These are phyloP conservation scores for Bedellia somnulentella DNA, from an alignment of 2,888 invertebrate species.

Conservation along the genomic window DNA sequence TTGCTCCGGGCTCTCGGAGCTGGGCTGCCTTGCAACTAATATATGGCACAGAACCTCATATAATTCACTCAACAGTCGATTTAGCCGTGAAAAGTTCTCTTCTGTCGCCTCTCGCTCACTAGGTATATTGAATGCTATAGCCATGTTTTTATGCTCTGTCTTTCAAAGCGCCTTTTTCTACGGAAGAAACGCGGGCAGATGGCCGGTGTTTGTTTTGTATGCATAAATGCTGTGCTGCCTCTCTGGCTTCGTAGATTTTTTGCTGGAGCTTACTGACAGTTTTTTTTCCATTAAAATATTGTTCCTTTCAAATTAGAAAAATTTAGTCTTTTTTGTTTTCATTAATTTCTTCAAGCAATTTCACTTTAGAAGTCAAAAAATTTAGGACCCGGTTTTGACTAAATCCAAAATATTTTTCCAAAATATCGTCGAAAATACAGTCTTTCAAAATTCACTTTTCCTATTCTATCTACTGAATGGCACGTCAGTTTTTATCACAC, in stretches of 20 bases:
- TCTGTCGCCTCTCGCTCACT: slow-evolving; percentile 58
- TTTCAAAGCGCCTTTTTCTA: slow-evolving; percentile 34
- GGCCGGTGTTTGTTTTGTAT: slow-evolving; percentile 38
- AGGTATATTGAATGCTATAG: slow-evolving; percentile 61
- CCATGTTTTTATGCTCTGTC: slow-evolving; percentile 42
- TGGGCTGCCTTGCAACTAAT: slow-evolving; percentile 53
- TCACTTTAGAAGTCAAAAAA: too few species aligned
- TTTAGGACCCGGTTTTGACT: too few species aligned
- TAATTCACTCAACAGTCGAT: slow-evolving; percentile 57
- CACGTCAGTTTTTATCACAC: slow-evolving; percentile 1
- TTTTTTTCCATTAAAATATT: slow-evolving; percentile 8
- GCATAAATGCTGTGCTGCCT: slow-evolving; percentile 35
- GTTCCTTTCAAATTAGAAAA: slow-evolving; percentile 2
- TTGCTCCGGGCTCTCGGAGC: slow-evolving; percentile 40
- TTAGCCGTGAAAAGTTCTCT: slow-evolving; percentile 59
- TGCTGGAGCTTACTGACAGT: slow-evolving; percentile 5
- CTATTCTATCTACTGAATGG: slow-evolving; percentile 1
- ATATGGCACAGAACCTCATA: slow-evolving; percentile 61
- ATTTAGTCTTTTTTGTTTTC: background rate
- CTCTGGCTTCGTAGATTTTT: slow-evolving; percentile 14
- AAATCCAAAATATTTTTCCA: too few species aligned
- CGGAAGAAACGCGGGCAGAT: slow-evolving; percentile 47
- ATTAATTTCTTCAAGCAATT: background rate
- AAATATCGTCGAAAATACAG: too few species aligned
- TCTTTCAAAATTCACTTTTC: slow-evolving; percentile 1